phyloP scores from a whole-genome alignment of 1,140 invertebrate genomes.

The Euura lappo region DNA sequence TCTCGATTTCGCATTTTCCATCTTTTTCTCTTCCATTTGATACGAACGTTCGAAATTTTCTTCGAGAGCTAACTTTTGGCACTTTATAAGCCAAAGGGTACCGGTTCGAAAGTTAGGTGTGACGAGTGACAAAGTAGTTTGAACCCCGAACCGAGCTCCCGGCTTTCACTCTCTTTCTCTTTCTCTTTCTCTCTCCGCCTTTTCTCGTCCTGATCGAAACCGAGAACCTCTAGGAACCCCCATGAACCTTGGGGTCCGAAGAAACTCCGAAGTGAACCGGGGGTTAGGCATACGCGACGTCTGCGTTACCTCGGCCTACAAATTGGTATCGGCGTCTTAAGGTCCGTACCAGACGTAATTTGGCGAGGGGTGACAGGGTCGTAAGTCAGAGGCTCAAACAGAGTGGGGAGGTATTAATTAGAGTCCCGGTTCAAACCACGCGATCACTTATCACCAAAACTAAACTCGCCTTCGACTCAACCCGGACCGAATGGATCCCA shows the following conservation, averaged over 20 bases:
- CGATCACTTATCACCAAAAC: conserved; percentile 59
- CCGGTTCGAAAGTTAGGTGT: neutral
- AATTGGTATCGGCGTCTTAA: conserved; percentile 7
- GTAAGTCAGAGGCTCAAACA: conserved; percentile 60
- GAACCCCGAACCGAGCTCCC: neutral
- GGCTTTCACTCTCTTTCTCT: neutral
- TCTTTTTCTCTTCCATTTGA: no score
- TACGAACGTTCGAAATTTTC: no score
- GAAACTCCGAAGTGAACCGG: no score
- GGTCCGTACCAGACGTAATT: neutral
- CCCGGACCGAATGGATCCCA: conserved; percentile 12
- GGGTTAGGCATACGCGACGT: no score
- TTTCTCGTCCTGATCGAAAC: neutral
- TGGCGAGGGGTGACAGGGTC: conserved; percentile 47
- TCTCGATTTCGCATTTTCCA: no score
- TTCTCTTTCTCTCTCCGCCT: neutral
- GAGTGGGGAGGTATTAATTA: conserved; percentile 61
- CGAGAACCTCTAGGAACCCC: neutral
- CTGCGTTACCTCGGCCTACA: neutral
- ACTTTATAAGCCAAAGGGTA: neutral
- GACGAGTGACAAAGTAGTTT: neutral
- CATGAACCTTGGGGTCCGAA: neutral
- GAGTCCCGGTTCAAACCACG: conserved; percentile 55
- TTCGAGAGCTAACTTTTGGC: neutral
- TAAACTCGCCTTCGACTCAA: conserved; percentile 36